A percentile compares a stretch with the other conserved stretches of the same genome.
These are phyloP conservation scores for Pemphigus obesinymphae DNA, from an alignment of 1,140 invertebrate species.

Conservation along the genomic window DNA sequence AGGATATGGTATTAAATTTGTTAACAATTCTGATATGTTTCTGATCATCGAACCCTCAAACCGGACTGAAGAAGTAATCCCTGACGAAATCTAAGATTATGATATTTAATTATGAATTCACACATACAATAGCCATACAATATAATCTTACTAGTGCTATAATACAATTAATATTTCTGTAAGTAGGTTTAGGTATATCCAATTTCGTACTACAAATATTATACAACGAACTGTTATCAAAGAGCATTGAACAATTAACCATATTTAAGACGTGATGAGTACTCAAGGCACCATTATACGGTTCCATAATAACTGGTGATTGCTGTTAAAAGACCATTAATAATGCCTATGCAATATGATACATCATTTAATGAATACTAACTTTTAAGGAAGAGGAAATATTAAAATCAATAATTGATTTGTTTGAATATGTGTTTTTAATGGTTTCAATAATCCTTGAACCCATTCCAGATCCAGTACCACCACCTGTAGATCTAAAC, in stretches of 20 bases:
- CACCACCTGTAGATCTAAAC: constrained; percentile 70
- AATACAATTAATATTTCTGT: constrained; percentile 58
- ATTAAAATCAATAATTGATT: constrained; percentile 70
- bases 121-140: constrained; percentile 43
- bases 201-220: constrained; percentile 58
- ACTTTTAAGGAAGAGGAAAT: constrained; percentile 76
- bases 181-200: constrained; percentile 58
- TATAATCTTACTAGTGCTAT: constrained; percentile 62
- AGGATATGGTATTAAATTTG: constrained; percentile 56
- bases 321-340: constrained; percentile 55
- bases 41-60: constrained; percentile 67
- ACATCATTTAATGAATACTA: neutral
- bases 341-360: neutral
- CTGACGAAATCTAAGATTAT: neutral
- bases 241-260: constrained; percentile 76
- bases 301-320: constrained; percentile 61
- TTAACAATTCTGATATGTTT: constrained; percentile 66
- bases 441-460: constrained; percentile 73
- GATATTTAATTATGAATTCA: neutral
- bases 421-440: constrained; percentile 69
- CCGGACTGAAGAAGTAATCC: constrained; percentile 60
- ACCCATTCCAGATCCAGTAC: constrained; percentile 76
- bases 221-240: constrained; percentile 83
- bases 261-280: constrained; percentile 72
- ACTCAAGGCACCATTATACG: constrained; percentile 76